A percentile compares a stretch with the other conserved stretches of the same genome.
Evolutionary conservation across 1,140 invertebrate species (phyloP).

Genomic region (Dreissena polymorpha): DNA sequence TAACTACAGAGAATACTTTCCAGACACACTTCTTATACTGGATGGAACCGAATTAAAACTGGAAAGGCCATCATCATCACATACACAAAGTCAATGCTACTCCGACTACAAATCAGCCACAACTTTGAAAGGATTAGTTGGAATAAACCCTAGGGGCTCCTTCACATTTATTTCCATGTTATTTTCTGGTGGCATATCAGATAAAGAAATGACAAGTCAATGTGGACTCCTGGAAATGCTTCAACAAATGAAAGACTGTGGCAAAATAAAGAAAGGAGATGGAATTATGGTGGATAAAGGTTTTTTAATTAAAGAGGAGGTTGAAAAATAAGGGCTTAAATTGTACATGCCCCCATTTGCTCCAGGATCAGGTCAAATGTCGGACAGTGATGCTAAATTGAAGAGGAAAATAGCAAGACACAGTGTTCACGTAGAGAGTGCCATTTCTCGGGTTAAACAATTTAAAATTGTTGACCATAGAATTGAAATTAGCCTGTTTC

Average conservation of each 20-base stretch:
- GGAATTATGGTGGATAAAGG: no score
- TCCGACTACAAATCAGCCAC: no score
- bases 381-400: slow-evolving; percentile 22
- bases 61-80: slow-evolving; percentile 28
- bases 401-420: slow-evolving; percentile 39
- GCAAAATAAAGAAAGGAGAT: slow-evolving; percentile 19
- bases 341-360: slow-evolving; percentile 40
- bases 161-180: slow-evolving; percentile 54
- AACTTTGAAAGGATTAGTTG: slow-evolving; percentile 58
- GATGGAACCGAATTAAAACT: slow-evolving; percentile 58
- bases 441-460: slow-evolving; percentile 27
- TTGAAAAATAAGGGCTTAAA: slow-evolving; percentile 26
- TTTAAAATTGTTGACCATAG: slow-evolving; percentile 46
- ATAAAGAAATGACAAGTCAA: slow-evolving; percentile 55
- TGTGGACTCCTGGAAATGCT: slow-evolving; percentile 36
- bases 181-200: slow-evolving; percentile 60
- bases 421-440: no score
- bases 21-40: slow-evolving; percentile 40
- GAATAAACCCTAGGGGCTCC: slow-evolving; percentile 53
- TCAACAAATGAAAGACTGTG: slow-evolving; percentile 8
- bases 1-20: slow-evolving; percentile 50
- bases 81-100: slow-evolving; percentile 55
- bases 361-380: slow-evolving; percentile 34
- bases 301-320: no score
- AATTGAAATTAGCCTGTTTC: slow-evolving; percentile 22